Base-by-base conservation (phyloP, 2,888 invertebrate species). In the Pterostichus madidus region DNA sequence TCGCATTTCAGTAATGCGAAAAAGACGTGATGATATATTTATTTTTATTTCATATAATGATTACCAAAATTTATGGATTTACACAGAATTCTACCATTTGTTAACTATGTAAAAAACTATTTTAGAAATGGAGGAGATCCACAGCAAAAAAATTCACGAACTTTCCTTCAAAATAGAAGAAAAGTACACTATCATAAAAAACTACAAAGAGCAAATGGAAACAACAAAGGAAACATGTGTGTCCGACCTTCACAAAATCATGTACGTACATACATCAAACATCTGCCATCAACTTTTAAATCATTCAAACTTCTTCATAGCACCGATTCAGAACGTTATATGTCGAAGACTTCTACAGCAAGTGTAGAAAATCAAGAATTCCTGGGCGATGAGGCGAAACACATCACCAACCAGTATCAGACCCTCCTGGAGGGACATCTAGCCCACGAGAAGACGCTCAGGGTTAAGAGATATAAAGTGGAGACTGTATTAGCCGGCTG, bases 401-500 rank as follows among this genome's bases (percentile, higher is more conserved):
- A 90, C 35, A 87, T 88, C 4, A 88, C 88, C 1, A 89, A 90
- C 0, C 87, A 90, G 7, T 93, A 92, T 84, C 89, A 92, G 44
- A 86, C 84, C 3, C 85, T 92, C n/a, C 86, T 93, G 15, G 89
- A 87, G 44, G 85, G 88, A 2, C 90, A 93, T 87, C 86, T 93
- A 1, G 85, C 87, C 0, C 90, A 91, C 0, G 93, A 93, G 86
- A 93, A 92, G 85, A 89, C 88, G 49, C 89, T 92, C 78, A 89
- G 93, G 83, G 90, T 90, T 0, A 91, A 92, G 85, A 91, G 92
- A 85, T 91, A 90, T 80, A 93, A 93, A 88, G 91, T 92, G 39
- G 93, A 93, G 85, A 91, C 92, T 0, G 92, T 93, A 86, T 86
- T 93, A 79, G 85, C 91, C 1, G 92, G 91, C 49, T 93, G 93